phyloP scores from a whole-genome alignment of 2,888 invertebrate species.

The Stenodema calcarata region DNA sequence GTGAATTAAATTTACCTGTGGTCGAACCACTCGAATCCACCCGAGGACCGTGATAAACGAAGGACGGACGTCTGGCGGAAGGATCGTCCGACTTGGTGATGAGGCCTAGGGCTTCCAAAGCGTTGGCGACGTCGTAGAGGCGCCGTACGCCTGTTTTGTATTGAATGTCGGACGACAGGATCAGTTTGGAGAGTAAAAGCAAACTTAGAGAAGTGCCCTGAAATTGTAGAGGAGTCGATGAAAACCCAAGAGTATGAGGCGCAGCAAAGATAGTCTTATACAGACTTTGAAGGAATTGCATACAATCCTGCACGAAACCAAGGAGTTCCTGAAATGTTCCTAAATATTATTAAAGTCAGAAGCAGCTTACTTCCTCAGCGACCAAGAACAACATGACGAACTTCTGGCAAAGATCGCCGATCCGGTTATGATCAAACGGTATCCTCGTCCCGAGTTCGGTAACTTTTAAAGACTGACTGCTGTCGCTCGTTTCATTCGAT shows the following conservation, averaged over 20 bases:
- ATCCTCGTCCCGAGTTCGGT: background rate
- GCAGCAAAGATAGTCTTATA: no score
- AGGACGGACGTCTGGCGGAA: constrained; percentile 50
- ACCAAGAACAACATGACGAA: constrained; percentile 76
- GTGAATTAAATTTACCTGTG: background rate
- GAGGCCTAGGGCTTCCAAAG: constrained; percentile 75
- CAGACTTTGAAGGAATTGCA: no score
- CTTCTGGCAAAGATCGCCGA: constrained; percentile 73
- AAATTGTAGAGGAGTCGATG: background rate
- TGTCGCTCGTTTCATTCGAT: background rate
- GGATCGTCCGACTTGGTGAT: constrained; percentile 66
- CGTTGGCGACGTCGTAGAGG: constrained; percentile 80
- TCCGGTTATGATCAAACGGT: constrained; percentile 63
- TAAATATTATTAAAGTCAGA: background rate
- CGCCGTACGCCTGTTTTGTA: constrained; percentile 75
- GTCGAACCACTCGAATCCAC: constrained; percentile 27
- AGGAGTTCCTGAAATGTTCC: background rate
- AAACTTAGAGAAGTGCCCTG: constrained; percentile 48
- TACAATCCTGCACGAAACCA: background rate
- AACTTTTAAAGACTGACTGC: background rate
- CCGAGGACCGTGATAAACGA: constrained; percentile 52
- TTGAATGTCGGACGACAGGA: constrained; percentile 59
- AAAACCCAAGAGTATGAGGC: no score
- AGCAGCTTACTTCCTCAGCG: constrained; percentile 67
- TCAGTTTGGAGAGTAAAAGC: constrained; percentile 47